Evolutionary conservation across 2,888 invertebrate species (phyloP).

Genomic region (Drosophila tanythrix): DNA sequence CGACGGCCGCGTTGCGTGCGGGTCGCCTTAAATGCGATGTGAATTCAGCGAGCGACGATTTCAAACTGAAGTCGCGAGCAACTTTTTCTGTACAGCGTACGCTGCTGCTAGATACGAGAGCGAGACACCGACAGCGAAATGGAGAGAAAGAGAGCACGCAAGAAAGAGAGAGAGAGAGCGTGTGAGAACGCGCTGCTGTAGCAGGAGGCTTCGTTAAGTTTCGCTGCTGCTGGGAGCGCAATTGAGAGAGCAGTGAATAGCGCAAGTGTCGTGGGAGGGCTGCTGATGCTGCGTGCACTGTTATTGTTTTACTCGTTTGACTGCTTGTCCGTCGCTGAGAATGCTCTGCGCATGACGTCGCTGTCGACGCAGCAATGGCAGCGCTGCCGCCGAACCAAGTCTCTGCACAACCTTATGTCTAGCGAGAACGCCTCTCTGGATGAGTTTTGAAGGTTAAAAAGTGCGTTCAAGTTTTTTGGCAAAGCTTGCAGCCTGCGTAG

Average conservation of each 20-base stretch:
- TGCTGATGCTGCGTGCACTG: conserved; percentile 56
- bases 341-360: conserved; percentile 60
- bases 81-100: conserved; percentile 32
- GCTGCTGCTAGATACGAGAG: conserved; percentile 21
- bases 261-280: conserved; percentile 71
- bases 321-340: conserved; percentile 30
- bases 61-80: conserved; percentile 67
- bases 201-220: conserved; percentile 46
- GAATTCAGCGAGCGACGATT: conserved; percentile 79
- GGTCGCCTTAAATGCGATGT: conserved; percentile 58
- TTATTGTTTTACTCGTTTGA: conserved; percentile 60
- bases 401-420: conserved; percentile 28
- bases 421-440: conserved; percentile 44
- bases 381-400: conserved; percentile 54
- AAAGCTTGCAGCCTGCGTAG: conserved; percentile 41
- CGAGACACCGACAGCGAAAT: not conserved
- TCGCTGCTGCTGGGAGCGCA: conserved; percentile 16
- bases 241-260: conserved; percentile 29
- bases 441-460: conserved; percentile 81
- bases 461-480: conserved; percentile 65
- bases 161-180: conserved; percentile 6
- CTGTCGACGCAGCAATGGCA: conserved; percentile 39
- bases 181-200: conserved; percentile 11
- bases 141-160: conserved; percentile 4
- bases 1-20: conserved; percentile 62